Base-by-base conservation (phyloP, 2,888 invertebrate genomes). In the Eupithecia subumbrata region DNA sequence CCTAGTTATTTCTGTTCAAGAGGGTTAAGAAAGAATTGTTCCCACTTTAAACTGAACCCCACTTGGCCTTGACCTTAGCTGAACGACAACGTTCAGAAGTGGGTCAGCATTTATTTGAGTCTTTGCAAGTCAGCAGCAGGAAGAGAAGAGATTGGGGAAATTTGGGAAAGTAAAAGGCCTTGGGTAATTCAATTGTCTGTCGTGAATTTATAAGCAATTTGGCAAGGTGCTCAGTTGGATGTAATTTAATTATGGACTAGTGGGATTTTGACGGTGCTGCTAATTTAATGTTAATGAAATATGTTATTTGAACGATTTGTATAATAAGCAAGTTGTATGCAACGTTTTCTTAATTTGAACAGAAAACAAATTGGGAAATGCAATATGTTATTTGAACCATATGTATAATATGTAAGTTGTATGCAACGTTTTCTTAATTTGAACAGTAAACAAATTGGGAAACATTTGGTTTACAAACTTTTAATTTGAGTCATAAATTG, bases 141-240 rank as follows among this genome's bases (percentile, higher is more conserved):
- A 34, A 64, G 25, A 60, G 2, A 25, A 60, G 5, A 12, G 11
- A 22, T 0, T 56, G 3, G 11, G 60, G 25, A 52, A 70, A 66
- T 66, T 37, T 48, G 25, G 60, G 22, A 22, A 12, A 12, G 1
- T 52, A n/a, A 9, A 22, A 69, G 25, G 45, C 69, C 74, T 72
- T 75, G 60, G 72, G 40, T 30, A 52, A 71, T 25, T n/a, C 52
- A 72, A 68, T 67, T 71, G n/a, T n/a, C 67, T 72, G 74, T 69
- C 40, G 72, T 74, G 68, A 30, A 63, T 74, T 72, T 63, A 67
- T 45, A 66, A 74, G 66, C 69, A 72, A 70, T 75, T 78, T 78
- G 74, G 74, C 76, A 78, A 74, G 43, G 70, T 69, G 63, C 73
- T 68, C 40, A 40, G 68, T n/a, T 18, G 45, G 43, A 56, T 72